Conservation (phyloP, 2,113 vertebrate genomes). For the Oryzias celebensis region DNA sequence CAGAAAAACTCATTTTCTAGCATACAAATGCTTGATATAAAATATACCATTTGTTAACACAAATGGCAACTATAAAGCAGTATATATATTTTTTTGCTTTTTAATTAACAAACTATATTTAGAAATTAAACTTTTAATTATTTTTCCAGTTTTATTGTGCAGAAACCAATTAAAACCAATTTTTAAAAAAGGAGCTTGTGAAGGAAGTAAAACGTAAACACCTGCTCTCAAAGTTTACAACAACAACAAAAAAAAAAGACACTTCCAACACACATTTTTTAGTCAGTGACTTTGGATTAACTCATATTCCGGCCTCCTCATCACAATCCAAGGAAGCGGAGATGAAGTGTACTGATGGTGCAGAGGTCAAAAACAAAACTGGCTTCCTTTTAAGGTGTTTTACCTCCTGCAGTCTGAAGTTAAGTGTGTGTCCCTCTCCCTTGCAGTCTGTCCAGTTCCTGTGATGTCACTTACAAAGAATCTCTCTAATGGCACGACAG, state of each 20-base stretch:
- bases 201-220: conserved; percentile 15
- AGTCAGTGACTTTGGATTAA: conserved; percentile 12
- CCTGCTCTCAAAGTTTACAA: neutral
- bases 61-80: neutral
- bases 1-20: too few species aligned
- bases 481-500: conserved; percentile 41
- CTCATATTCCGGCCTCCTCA: conserved; percentile 26
- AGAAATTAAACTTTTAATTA: too few species aligned
- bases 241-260: neutral
- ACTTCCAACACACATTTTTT: conserved; percentile 4
- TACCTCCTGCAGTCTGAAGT: conserved; percentile 26
- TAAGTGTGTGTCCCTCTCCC: neutral
- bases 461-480: conserved; percentile 68
- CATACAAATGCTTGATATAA: too few species aligned
- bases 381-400: conserved; percentile 59
- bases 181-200: neutral
- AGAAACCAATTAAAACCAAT: too few species aligned
- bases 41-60: neutral
- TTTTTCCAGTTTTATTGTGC: too few species aligned
- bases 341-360: conserved; percentile 21
- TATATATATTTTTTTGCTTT: neutral
- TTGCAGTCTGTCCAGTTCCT: conserved; percentile 22
- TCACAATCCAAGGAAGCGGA: conserved; percentile 64
- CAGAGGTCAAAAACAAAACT: conserved; percentile 25
- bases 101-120: too few species aligned